These are phyloP conservation scores for Lasioglossum zephyrum DNA, from an alignment of 2,888 invertebrate genomes.

Conservation along the genomic window DNA sequence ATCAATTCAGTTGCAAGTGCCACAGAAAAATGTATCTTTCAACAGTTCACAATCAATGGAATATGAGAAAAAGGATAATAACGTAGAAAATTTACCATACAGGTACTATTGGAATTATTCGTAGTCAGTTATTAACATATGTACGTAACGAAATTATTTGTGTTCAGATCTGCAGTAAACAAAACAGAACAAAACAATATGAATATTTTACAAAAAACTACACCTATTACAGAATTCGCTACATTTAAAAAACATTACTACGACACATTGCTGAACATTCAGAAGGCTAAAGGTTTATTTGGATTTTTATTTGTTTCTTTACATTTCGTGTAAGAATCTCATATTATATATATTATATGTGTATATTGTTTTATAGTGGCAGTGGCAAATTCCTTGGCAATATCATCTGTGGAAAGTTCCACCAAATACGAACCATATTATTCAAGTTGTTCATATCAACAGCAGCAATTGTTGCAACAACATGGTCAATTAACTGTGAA, in stretches of 20 bases:
- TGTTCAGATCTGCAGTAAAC: constrained; percentile 47
- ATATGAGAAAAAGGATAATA: constrained; percentile 28
- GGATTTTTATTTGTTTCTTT: constrained; percentile 11
- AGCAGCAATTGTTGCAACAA: constrained; percentile 68
- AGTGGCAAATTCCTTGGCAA: constrained; percentile 76
- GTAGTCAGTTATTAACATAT: constrained; percentile 5
- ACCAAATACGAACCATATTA: constrained; percentile 72
- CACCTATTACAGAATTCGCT: constrained; percentile 69
- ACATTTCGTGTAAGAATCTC: constrained; percentile 20
- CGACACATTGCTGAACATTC: constrained; percentile 73
- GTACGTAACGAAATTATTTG: constrained; percentile 46
- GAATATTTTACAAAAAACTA: constrained; percentile 51
- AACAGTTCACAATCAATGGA: constrained; percentile 22
- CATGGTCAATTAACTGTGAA: constrained; percentile 63
- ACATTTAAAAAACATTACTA: constrained; percentile 76
- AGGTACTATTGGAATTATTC: constrained; percentile 43
- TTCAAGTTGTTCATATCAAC: constrained; percentile 69
- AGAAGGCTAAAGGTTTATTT: constrained; percentile 75
- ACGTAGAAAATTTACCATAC: constrained; percentile 40
- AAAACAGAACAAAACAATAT: constrained; percentile 42
- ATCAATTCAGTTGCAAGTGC: constrained; percentile 15
- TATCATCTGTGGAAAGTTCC: constrained; percentile 66
- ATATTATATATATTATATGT: constrained; percentile 13
- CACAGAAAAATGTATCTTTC: constrained; percentile 30
- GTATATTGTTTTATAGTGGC: constrained; percentile 67